phyloP scores from a whole-genome alignment of 2,888 invertebrate genomes.

The Cephonodes hylas region DNA sequence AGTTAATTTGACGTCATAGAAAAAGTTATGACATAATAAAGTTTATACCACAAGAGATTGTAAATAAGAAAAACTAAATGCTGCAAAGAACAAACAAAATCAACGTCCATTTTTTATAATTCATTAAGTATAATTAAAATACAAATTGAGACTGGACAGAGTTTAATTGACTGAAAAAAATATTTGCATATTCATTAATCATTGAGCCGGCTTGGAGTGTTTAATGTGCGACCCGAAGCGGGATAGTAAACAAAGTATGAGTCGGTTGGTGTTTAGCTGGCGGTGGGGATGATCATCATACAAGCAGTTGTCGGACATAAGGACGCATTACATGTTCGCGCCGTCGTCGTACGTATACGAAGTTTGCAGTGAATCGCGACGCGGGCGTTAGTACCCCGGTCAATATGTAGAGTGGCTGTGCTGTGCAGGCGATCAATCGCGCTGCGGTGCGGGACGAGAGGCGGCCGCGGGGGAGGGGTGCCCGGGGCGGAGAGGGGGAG shows the following conservation, averaged over 20 bases:
- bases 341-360: constrained; percentile 54
- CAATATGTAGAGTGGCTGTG: constrained; percentile 80
- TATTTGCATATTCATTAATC: constrained; percentile 71
- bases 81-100: too few relatives aligned
- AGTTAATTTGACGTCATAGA: too few relatives aligned
- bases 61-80: too few relatives aligned
- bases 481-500: constrained; percentile 34
- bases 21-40: too few relatives aligned
- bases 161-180: constrained; percentile 65
- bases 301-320: background rate
- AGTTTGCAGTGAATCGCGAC: constrained; percentile 66
- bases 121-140: constrained; percentile 20
- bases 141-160: constrained; percentile 60
- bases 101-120: background rate
- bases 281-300: background rate
- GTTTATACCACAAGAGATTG: too few relatives aligned
- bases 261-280: constrained; percentile 10
- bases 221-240: constrained; percentile 26
- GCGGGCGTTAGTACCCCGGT: constrained; percentile 74
- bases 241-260: background rate
- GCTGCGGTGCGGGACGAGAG: constrained; percentile 49
- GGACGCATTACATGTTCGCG: background rate
- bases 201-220: constrained; percentile 32
- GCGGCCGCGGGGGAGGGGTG: constrained; percentile 43
- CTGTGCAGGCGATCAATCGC: constrained; percentile 77